Evolutionary conservation across 2,888 invertebrate genomes (phyloP).

Genomic region (Bombylius discolor): DNA sequence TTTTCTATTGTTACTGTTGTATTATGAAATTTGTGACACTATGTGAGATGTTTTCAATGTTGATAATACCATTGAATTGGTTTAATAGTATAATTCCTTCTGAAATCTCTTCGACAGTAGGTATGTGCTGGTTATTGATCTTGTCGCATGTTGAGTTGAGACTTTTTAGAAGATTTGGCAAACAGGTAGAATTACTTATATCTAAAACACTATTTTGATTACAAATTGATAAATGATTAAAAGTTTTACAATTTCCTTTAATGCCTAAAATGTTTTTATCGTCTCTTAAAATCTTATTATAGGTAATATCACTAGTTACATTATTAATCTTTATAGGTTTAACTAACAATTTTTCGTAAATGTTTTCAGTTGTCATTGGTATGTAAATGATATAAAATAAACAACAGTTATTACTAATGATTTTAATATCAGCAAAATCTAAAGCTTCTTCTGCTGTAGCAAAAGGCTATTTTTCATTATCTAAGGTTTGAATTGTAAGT

Average conservation of each 20-base stretch:
- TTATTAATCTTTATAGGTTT: slow-evolving; percentile 10
- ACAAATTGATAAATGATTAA: slow-evolving; percentile 10
- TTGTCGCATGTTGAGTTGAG: slow-evolving; percentile 7
- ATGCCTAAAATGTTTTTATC: slow-evolving; percentile 11
- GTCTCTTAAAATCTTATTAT: slow-evolving; percentile 1
- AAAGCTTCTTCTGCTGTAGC: slow-evolving; percentile 14
- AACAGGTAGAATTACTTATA: slow-evolving; percentile 10
- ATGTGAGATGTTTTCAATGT: slow-evolving; percentile 1
- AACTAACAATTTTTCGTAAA: slow-evolving; percentile 8
- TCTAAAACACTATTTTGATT: slow-evolving; percentile 8
- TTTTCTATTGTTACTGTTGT: slow-evolving; percentile 6
- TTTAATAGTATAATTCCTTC: slow-evolving; percentile 6
- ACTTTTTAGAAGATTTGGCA: slow-evolving; percentile 13
- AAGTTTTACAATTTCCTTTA: slow-evolving; percentile 10
- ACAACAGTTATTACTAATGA: slow-evolving; percentile 12
- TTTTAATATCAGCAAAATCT: slow-evolving; percentile 15
- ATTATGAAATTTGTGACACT: slow-evolving; percentile 11
- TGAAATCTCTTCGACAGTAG: slow-evolving; percentile 2
- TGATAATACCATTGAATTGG: slow-evolving; percentile 4
- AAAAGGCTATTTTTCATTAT: slow-evolving; percentile 12
- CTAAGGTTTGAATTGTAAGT: slow-evolving; percentile 7
- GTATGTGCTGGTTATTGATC: slow-evolving; percentile 7
- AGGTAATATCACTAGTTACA: slow-evolving; percentile 6
- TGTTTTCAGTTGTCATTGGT: slow-evolving; percentile 10
- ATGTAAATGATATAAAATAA: slow-evolving; percentile 15